Base-by-base conservation (phyloP, 2,113 vertebrate genomes). In the Steatornis caripensis region DNA sequence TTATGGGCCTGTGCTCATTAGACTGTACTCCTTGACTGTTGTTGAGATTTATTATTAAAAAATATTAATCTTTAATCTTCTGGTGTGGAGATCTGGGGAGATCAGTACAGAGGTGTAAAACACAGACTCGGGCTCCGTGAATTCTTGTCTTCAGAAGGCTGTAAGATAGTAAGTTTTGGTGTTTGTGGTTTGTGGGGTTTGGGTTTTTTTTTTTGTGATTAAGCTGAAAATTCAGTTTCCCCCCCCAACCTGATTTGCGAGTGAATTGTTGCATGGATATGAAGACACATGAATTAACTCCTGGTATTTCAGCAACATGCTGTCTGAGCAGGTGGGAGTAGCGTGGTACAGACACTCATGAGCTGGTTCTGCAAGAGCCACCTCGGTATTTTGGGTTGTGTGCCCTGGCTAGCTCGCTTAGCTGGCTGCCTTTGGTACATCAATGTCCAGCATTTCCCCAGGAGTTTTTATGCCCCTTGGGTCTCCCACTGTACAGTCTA, bases 1-100 rank as follows among this genome's bases (percentile, higher is more conserved):
- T 89, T 87, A 23, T 10, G 37, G 75, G 11, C 37, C 57, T 76
- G 55, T 53, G 90, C 43, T 93, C 89, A 48, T 94, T 95, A 93
- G 64, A 32, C 60, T 3, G 0, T 39, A 3, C 69, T 77, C 58
- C 51, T 82, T 64, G 36, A 65, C 60, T 41, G 48, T 23, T 77
- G 75, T 4, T 57, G 79, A 70, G 88, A 69, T 88, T 83, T 84
- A 87, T 46, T 84, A 60, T 78, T 57, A 23, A 53, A 58, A 89
- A 91, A 55, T n/a, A 65, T 23, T 76, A 36, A 16, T 76, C 41
- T 70, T 82, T 71, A 57, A 36, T 71, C 54, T 90, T 27, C 46
- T 83, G 49, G 2, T 51, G 22, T 76, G 43, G 55, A 79, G 41
- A 54, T 62, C 26, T 64, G 70, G 27, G 71, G 76, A 22, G 54